A percentile compares a stretch with the other conserved stretches of the same genome.
These are phyloP conservation scores for Myanophis thanlyinensis DNA, from an alignment of 2,113 vertebrate species.

Conservation along the genomic window DNA sequence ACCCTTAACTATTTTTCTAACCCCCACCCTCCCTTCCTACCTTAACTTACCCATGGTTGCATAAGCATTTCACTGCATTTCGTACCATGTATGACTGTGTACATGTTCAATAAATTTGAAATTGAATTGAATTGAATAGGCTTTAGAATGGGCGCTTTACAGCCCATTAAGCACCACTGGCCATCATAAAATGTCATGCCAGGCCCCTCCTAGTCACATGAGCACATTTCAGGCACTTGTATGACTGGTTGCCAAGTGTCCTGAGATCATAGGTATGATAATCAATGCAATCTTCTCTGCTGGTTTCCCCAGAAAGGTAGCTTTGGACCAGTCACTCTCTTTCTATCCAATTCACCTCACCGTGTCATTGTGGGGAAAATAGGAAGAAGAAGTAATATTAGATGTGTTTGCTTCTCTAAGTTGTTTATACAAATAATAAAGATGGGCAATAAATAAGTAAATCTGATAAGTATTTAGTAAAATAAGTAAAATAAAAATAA, in stretches of 20 bases:
- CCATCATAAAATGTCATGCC: not conserved
- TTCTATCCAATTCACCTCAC: not conserved
- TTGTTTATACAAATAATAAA: not conserved
- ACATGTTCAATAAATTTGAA: too few species aligned
- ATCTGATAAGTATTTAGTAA: too few species aligned
- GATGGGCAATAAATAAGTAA: not conserved
- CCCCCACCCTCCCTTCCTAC: too few species aligned
- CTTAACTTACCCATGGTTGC: too few species aligned
- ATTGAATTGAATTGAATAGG: too few species aligned
- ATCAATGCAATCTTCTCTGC: not conserved
- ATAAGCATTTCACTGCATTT: too few species aligned
- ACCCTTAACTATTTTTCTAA: too few species aligned
- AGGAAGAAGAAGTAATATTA: not conserved
- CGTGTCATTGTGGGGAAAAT: not conserved
- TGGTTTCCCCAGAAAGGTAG: not conserved
- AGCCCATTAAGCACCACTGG: not conserved
- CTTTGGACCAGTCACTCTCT: not conserved
- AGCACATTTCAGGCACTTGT: not conserved
- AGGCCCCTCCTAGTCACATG: not conserved
- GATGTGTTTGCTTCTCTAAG: not conserved
- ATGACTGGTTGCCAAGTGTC: not conserved
- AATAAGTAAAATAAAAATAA: too few species aligned
- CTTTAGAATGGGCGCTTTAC: not conserved
- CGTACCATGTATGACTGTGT: too few species aligned
- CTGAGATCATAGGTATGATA: not conserved